Evolutionary conservation across 2,888 invertebrate genomes (phyloP).

Genomic region (Unio pictorum): DNA sequence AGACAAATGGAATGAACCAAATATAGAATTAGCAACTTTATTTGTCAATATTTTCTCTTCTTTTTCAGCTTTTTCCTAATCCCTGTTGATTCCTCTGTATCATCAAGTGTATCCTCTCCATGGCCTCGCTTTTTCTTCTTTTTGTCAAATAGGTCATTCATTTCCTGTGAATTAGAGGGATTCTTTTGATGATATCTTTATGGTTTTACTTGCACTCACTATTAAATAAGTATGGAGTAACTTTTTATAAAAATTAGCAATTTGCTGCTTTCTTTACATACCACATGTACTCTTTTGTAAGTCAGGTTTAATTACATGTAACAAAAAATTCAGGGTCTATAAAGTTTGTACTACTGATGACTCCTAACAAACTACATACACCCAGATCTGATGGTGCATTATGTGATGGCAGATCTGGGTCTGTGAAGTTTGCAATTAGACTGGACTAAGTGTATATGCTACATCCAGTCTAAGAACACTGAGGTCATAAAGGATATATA

Average conservation of each 20-base stretch:
- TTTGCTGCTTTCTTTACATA: not conserved
- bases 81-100: constrained; percentile 65
- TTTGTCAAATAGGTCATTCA: constrained; percentile 66
- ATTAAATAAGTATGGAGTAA: constrained; percentile 3
- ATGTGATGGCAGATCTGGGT: too few species aligned
- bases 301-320: too few species aligned
- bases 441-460: too few species aligned
- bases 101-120: constrained; percentile 55
- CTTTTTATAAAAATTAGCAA: not conserved
- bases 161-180: constrained; percentile 52
- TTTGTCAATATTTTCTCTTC: constrained; percentile 28
- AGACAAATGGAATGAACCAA: too few species aligned
- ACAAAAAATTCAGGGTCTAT: too few species aligned
- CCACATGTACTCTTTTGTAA: too few species aligned
- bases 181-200: not conserved
- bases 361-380: too few species aligned
- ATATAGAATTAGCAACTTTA: not conserved
- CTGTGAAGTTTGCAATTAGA: too few species aligned
- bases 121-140: constrained; percentile 53
- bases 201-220: not conserved
- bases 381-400: too few species aligned
- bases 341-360: too few species aligned
- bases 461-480: too few species aligned
- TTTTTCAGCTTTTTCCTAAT: constrained; percentile 64
- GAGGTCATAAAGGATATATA: too few species aligned